Base-by-base conservation (phyloP, 2,888 invertebrate genomes). In the Orchestes rusci region DNA sequence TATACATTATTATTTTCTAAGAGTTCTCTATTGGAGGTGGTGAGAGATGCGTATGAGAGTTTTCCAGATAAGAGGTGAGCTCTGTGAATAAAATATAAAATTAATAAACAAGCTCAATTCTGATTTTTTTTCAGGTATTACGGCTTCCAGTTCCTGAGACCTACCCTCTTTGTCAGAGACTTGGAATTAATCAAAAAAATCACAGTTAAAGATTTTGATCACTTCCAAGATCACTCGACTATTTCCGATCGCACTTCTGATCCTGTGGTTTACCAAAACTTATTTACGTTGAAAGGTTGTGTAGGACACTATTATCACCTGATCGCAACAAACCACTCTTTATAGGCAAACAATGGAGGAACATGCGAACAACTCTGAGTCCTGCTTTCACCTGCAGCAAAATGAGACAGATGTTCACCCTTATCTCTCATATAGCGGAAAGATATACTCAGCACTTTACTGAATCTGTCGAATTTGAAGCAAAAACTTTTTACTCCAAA, bases 371-470 rank as follows among this genome's bases (percentile, higher is more conserved):
- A 2, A 59, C 61, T 7, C 43, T 67, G 4, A 65, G 63, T 48
- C 64, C 64, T 3, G 55, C 60, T 2, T 67, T 65, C 42, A 59
- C 66, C 3, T 68, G 70, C 46, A 67, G 66, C 44, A 72, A 71
- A 60, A 70, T 72, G 69, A 65, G 66, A 39, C 57, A 58, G 23
- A 70, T 71, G 65, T 71, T 70, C 45, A 54, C 62, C 33, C 50
- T 71, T 17, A 66, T 59, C 33, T 13, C 39, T 8, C 51, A 53
- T 45, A 51, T 52, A 35, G 54, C 52, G n/a, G 50, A 51, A 42
- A 42, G 39, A 16, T 55, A 55, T 31, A 41, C 39, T 19, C 8
- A 49, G 3, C 39, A 45, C 13, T 23, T 23, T 23, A 23, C 23
- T 23, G 10, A 23, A 23, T 23, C 5, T 23, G 7, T 23, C 10